Evolutionary conservation across 2,888 invertebrate genomes (phyloP).

Genomic region (Chirona hameri): DNA sequence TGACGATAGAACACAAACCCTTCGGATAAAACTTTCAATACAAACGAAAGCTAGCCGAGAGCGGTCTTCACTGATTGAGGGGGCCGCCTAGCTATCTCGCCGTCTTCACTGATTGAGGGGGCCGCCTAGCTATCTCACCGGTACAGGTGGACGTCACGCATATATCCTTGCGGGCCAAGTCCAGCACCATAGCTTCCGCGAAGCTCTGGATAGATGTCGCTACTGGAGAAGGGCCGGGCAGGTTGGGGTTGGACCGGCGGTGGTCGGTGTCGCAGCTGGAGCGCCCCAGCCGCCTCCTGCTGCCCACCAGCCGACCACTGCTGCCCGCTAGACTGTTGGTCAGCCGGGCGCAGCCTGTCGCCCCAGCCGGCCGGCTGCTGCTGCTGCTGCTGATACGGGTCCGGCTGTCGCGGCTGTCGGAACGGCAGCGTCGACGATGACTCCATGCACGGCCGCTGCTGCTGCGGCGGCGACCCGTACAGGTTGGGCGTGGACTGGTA

Average conservation of each 20-base stretch:
- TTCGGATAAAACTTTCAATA: neutral
- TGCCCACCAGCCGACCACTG: neutral
- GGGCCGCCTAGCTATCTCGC: too few species aligned
- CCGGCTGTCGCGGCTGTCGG: neutral
- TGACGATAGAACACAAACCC: neutral
- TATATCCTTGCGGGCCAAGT: neutral
- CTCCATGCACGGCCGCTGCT: neutral
- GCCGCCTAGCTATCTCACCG: neutral
- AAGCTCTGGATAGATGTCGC: neutral
- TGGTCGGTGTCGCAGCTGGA: neutral
- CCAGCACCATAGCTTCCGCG: neutral
- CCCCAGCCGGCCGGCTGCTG: neutral
- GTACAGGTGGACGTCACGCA: neutral
- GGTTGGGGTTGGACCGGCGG: neutral
- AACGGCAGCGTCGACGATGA: too few species aligned
- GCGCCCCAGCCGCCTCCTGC: neutral
- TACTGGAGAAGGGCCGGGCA: neutral
- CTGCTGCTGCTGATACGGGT: neutral
- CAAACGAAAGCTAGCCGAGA: neutral
- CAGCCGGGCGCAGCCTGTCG: neutral
- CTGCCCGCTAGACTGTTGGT: neutral
- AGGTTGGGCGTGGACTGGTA: conserved; percentile 2
- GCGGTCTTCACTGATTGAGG: too few species aligned
- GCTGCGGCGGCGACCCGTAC: neutral
- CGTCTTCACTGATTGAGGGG: too few species aligned